A percentile compares a stretch with the other conserved stretches of the same genome.
phyloP scores from a whole-genome alignment of 2,888 invertebrate genomes.

The Bombylius major region DNA sequence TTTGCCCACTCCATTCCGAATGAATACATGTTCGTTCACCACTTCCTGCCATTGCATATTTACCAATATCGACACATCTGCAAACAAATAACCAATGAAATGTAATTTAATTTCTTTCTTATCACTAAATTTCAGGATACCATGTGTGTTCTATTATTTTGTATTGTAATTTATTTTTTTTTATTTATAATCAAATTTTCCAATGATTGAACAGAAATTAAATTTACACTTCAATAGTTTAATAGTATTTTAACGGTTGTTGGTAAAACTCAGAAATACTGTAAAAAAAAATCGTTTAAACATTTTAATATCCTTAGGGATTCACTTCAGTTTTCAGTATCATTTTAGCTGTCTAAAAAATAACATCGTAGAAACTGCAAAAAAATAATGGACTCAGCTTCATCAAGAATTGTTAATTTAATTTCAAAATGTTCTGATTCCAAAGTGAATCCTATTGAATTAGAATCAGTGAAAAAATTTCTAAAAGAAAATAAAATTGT shows the following conservation, averaged over 20 bases:
- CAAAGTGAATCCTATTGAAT: constrained; percentile 1
- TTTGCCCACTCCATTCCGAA: constrained; percentile 69
- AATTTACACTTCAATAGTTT: background rate
- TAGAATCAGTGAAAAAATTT: constrained; percentile 5
- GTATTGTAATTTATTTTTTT: no score
- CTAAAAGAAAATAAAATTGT: background rate
- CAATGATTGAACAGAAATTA: background rate
- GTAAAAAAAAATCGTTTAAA: no score
- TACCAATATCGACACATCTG: constrained; percentile 76
- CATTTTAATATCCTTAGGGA: no score
- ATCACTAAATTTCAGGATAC: background rate
- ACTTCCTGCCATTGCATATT: constrained; percentile 68
- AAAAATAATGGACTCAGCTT: constrained; percentile 1
- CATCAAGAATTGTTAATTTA: constrained; percentile 2
- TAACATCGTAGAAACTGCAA: background rate
- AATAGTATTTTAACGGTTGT: background rate
- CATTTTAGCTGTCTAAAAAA: no score
- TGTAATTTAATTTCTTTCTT: background rate
- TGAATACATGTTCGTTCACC: constrained; percentile 58
- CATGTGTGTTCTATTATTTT: no score
- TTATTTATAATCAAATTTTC: constrained; percentile 1
- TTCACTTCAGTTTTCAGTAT: no score
- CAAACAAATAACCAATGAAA: constrained; percentile 1
- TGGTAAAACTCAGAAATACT: no score
- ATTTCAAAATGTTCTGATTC: constrained; percentile 7